Evolutionary conservation across 64 coral and sea anemone species (phyloP), one percentile per base, ranked within the genome.

Genomic region (Montipora capricornis): DNA sequence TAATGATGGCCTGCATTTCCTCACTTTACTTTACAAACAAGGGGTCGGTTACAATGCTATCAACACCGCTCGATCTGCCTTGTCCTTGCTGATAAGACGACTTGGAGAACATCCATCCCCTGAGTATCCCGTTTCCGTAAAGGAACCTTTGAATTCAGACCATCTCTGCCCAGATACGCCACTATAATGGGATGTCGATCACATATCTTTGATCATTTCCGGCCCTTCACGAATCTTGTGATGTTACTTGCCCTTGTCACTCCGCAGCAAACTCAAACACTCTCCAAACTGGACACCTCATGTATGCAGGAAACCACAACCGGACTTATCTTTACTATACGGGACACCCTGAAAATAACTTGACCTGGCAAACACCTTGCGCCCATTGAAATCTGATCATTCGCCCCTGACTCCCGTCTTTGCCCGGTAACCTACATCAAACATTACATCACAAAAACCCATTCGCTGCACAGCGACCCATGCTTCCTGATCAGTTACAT

Each of bases 161-260:
- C 49, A 51, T 49, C 77, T 51, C 48, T 52, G 47, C 77, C 77
- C 13, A 49, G 77, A 49, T 79, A 19, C 75, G 1, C 74, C 8
- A 70, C 52, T n/a, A 92, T 77, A 47, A 37, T 92, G 90, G 90
- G 81, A 90, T 15, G 73, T 76, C 47, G 51, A 44, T 64, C 60
- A 64, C 60, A 64, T 64, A 71, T 29, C 60, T 81, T n/a, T 60
- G 52, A 44, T 14, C 77, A 9, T 68, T 68, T 22, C 77, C 77
- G 16, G 16, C 59, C 20, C 17, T 50, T 1, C 26, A 73, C 1
- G 89, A 90, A 57, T 57, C 53, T 57, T 57, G 11, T 0, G 0
- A 57, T 57, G 53, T 57, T 57, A 57, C 53, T 57, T 57, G 53
- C 53, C 53, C 53, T 6, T 6, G 53, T 57, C 53, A 57, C 53